Conservation (phyloP, 2,888 invertebrate species). For the Temnothorax ravouxi region DNA sequence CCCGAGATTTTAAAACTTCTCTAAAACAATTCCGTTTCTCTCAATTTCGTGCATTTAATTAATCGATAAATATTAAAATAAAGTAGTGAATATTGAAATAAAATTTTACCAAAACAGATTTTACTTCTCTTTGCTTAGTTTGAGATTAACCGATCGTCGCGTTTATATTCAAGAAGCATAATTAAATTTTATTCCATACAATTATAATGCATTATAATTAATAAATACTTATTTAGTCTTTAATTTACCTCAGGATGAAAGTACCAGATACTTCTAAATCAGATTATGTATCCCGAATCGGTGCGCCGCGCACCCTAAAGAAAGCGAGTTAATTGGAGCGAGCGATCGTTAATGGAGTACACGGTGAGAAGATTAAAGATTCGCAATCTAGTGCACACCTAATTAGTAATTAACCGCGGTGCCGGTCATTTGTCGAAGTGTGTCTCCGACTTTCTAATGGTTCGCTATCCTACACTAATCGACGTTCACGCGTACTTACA, state of each 20-base stretch:
- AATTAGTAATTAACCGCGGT: constrained; percentile 52
- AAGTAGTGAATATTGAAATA: neutral
- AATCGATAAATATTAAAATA: neutral
- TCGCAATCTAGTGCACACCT: constrained; percentile 22
- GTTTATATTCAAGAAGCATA: neutral
- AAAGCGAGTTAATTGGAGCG: constrained; percentile 54
- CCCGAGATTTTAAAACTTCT: neutral
- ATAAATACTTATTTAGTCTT: neutral
- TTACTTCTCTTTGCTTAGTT: too few relatives aligned
- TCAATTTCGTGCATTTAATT: neutral
- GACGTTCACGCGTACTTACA: constrained; percentile 79
- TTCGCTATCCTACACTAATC: constrained; percentile 57
- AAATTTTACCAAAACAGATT: neutral
- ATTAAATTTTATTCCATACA: neutral
- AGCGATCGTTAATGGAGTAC: constrained; percentile 32
- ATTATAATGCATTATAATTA: neutral
- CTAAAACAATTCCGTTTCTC: neutral
- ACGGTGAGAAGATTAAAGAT: constrained; percentile 21
- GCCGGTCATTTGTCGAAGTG: constrained; percentile 45
- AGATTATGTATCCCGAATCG: neutral
- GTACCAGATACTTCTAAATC: neutral
- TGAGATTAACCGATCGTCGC: neutral
- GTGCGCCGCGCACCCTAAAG: neutral
- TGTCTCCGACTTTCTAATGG: constrained; percentile 62
- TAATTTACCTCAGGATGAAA: neutral